phyloP scores from a whole-genome alignment of 2,113 vertebrate species.

The Cephalopholis sonnerati region DNA sequence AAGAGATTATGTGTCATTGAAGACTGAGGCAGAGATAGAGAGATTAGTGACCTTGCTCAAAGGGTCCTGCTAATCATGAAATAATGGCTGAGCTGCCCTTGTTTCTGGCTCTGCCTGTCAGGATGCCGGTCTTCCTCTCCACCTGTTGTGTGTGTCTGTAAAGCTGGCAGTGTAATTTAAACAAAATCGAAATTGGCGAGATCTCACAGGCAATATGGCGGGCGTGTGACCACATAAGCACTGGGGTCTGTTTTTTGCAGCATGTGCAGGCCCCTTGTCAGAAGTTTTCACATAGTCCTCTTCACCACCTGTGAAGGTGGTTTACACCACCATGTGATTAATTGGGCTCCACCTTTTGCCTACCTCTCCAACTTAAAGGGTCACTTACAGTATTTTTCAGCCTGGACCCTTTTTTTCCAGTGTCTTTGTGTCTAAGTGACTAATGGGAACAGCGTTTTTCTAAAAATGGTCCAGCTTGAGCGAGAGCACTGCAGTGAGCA shows the following conservation, averaged over 20 bases:
- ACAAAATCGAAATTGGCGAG: conserved; percentile 15
- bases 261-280: background rate
- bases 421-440: too few species aligned
- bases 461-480: too few species aligned
- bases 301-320: background rate
- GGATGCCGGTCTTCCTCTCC: conserved; percentile 17
- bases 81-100: conserved; percentile 48
- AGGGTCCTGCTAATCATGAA: conserved; percentile 62
- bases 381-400: too few species aligned
- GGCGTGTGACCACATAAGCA: background rate
- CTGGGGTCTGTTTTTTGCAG: conserved; percentile 7
- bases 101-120: conserved; percentile 48
- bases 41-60: conserved; percentile 68
- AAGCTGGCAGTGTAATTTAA: conserved; percentile 31
- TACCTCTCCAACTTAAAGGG: too few species aligned
- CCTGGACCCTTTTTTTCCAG: too few species aligned
- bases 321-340: background rate
- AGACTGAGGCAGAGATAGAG: conserved; percentile 38
- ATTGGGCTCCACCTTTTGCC: background rate
- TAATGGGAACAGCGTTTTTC: too few species aligned
- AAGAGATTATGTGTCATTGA: conserved; percentile 22
- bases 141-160: conserved; percentile 24
- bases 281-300: background rate
- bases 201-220: conserved; percentile 28
- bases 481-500: too few species aligned